phyloP scores from a whole-genome alignment of 2,113 vertebrate species.

The Harpagus bidentatus region DNA sequence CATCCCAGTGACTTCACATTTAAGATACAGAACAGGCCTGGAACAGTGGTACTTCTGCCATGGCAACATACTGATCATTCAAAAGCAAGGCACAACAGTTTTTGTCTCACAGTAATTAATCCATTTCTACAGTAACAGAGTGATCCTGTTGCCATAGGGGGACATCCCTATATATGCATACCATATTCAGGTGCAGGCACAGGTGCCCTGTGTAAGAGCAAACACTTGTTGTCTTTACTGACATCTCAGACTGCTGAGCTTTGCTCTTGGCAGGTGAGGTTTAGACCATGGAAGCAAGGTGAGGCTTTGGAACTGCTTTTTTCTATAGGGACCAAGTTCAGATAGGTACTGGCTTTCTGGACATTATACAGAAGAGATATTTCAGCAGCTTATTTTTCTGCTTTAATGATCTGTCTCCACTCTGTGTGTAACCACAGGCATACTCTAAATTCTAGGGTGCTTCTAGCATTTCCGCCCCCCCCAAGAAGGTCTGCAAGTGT shows the following conservation, averaged over 20 bases:
- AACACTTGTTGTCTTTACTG: not conserved
- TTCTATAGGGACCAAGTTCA: not conserved
- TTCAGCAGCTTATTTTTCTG: not conserved
- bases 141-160: not conserved
- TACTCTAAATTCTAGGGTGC: not conserved
- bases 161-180: rapidly evolving
- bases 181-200: not conserved
- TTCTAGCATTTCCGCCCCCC: not conserved
- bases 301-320: not conserved
- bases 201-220: not conserved
- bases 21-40: not conserved
- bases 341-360: not conserved
- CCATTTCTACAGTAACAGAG: not conserved
- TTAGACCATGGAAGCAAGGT: not conserved
- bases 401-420: not conserved
- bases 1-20: not conserved
- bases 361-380: not conserved
- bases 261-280: not conserved
- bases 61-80: not conserved
- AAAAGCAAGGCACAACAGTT: not conserved
- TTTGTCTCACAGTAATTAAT: not conserved
- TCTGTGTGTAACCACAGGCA: not conserved
- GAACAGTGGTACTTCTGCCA: not conserved
- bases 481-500: not conserved
- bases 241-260: not conserved